Evolutionary conservation across 2,797 vertebrate species (phyloP).

Genomic region (Darevskia nairensis): DNA sequence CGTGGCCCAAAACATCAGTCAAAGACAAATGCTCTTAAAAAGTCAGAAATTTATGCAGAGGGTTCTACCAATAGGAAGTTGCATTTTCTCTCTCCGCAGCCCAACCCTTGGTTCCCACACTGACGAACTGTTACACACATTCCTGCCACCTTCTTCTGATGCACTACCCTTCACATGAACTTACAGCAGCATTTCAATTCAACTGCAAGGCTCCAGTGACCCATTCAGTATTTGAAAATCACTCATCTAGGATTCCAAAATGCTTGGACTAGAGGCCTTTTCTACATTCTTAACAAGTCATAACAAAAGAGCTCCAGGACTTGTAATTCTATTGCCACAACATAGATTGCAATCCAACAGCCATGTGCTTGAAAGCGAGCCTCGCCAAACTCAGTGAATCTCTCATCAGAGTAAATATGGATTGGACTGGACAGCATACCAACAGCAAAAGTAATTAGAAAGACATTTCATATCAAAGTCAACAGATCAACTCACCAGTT

Average conservation of each 20-base stretch:
- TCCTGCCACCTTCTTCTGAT: background rate
- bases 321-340: background rate
- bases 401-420: background rate
- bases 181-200: background rate
- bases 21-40: background rate
- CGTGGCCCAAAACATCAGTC: background rate
- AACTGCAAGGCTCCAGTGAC: background rate
- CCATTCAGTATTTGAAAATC: background rate
- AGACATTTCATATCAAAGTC: background rate
- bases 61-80: background rate
- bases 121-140: background rate
- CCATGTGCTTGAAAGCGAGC: background rate
- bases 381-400: background rate
- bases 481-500: conserved; percentile 81
- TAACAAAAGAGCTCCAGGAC: background rate
- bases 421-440: background rate
- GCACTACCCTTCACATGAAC: conserved; percentile 5
- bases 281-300: background rate
- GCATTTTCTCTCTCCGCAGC: background rate
- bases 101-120: background rate
- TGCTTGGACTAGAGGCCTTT: background rate
- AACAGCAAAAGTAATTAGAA: background rate
- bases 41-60: background rate
- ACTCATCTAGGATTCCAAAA: background rate
- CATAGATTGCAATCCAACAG: background rate